phyloP scores from a whole-genome alignment of 2,113 vertebrate genomes.

The Patagioenas fasciata region DNA sequence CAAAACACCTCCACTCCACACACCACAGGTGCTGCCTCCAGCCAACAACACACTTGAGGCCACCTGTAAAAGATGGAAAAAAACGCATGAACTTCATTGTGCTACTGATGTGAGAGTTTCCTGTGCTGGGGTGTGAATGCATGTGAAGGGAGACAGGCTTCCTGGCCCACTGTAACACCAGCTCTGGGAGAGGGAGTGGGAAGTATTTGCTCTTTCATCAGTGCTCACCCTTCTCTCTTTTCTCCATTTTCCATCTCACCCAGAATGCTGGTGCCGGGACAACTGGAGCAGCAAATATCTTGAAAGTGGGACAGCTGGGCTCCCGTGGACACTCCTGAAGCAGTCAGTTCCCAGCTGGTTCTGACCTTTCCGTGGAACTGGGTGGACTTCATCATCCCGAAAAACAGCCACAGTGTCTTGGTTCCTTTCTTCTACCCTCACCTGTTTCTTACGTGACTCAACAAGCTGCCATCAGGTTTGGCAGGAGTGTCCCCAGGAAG shows the following conservation, averaged over 20 bases:
- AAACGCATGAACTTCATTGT: neutral
- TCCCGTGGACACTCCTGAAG: neutral
- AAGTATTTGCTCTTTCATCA: accelerated
- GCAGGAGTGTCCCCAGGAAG: neutral
- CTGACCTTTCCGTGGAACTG: neutral
- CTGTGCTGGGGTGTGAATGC: neutral
- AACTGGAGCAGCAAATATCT: neutral
- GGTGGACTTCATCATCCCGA: neutral
- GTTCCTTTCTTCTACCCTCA: neutral
- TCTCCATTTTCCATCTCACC: neutral
- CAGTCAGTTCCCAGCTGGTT: neutral
- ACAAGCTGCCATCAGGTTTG: neutral
- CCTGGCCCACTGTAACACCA: neutral
- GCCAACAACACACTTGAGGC: neutral
- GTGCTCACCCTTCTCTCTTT: neutral
- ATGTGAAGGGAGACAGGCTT: neutral
- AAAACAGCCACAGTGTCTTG: neutral
- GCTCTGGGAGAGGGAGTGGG: accelerated
- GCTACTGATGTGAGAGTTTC: neutral
- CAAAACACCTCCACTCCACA: neutral
- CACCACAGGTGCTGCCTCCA: neutral
- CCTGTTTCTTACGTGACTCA: neutral
- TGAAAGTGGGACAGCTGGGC: slow-evolving; percentile 12
- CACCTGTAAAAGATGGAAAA: neutral
- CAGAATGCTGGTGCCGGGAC: slow-evolving; percentile 12